A percentile compares a stretch with the other conserved stretches of the same genome.
These are phyloP conservation scores for Cartodere bifasciata DNA, from an alignment of 2,888 invertebrate genomes.

Conservation along the genomic window DNA sequence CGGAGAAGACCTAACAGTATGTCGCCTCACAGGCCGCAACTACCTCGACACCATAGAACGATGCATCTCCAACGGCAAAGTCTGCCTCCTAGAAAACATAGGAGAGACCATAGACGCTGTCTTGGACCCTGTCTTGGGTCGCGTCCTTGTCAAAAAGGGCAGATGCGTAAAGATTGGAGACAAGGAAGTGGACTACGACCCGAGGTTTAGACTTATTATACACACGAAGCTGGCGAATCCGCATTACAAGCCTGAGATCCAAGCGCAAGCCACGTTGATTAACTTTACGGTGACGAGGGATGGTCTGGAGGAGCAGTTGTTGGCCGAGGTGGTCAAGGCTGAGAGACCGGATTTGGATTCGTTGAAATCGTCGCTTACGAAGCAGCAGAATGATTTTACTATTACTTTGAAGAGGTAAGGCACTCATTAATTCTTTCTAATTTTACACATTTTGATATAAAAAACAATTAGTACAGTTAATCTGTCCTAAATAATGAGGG, in stretches of 20 bases:
- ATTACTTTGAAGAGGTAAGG: conserved; percentile 82
- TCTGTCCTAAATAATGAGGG: no score
- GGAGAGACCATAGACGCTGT: conserved; percentile 83
- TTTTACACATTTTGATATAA: no score
- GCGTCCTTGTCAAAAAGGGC: conserved; percentile 82
- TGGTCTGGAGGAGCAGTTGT: conserved; percentile 81
- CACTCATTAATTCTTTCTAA: no score
- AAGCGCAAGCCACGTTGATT: conserved; percentile 89
- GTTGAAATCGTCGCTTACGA: conserved; percentile 69
- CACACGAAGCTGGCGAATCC: conserved; percentile 93
- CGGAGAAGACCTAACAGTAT: conserved; percentile 55
- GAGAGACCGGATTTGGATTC: conserved; percentile 85
- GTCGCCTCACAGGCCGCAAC: conserved; percentile 69
- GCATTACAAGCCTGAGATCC: conserved; percentile 93
- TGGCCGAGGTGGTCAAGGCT: conserved; percentile 86
- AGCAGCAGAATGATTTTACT: conserved; percentile 90
- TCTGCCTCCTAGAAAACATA: conserved; percentile 78
- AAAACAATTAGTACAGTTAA: no score
- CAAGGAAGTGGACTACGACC: conserved; percentile 81
- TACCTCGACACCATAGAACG: conserved; percentile 75
- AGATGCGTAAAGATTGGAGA: conserved; percentile 75
- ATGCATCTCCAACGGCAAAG: conserved; percentile 50
- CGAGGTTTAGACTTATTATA: conserved; percentile 67
- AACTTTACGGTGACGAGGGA: conserved; percentile 92
- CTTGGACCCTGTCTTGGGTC: conserved; percentile 74